A percentile compares a stretch with the other conserved stretches of the same genome.
Evolutionary conservation across 1,140 invertebrate species (phyloP).

Genomic region (Drosophila virilis): DNA sequence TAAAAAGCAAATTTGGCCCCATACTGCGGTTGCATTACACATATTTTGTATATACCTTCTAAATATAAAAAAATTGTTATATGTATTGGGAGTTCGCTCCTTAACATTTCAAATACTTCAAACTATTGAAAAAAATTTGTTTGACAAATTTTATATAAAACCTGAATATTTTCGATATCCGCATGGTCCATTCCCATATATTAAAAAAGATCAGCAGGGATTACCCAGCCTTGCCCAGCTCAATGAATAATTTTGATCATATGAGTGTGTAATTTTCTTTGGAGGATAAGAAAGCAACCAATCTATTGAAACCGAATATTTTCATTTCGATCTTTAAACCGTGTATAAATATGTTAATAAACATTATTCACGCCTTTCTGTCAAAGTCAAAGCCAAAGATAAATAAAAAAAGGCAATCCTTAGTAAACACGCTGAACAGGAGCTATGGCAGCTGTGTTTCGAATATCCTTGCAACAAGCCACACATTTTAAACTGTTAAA

Average conservation of each 20-base stretch:
- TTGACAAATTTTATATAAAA: too few species aligned
- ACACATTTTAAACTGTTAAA: constrained; percentile 69
- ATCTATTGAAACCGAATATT: constrained; percentile 61
- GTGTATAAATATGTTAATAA: constrained; percentile 75
- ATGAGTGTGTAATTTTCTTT: too few species aligned
- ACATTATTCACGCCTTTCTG: constrained; percentile 48
- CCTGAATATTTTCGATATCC: too few species aligned
- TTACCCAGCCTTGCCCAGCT: too few species aligned
- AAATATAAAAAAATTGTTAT: constrained; percentile 1
- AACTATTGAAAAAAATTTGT: too few species aligned
- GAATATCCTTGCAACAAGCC: constrained; percentile 64
- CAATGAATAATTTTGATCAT: too few species aligned
- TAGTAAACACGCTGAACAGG: constrained; percentile 52
- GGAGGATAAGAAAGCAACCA: constrained; percentile 25
- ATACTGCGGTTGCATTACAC: constrained; percentile 58
- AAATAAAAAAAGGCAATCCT: constrained; percentile 49
- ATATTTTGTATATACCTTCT: constrained; percentile 4
- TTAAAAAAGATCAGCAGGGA: too few species aligned
- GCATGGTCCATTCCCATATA: too few species aligned
- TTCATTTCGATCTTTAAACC: constrained; percentile 72
- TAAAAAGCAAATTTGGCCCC: constrained; percentile 69
- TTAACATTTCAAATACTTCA: too few species aligned
- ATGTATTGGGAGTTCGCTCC: too few species aligned
- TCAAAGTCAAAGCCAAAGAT: constrained; percentile 27
- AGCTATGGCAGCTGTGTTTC: constrained; percentile 37